Evolutionary conservation across 2,113 vertebrate species (phyloP), one percentile per base, ranked within the genome.

Genomic region (Peromyscus californicus): DNA sequence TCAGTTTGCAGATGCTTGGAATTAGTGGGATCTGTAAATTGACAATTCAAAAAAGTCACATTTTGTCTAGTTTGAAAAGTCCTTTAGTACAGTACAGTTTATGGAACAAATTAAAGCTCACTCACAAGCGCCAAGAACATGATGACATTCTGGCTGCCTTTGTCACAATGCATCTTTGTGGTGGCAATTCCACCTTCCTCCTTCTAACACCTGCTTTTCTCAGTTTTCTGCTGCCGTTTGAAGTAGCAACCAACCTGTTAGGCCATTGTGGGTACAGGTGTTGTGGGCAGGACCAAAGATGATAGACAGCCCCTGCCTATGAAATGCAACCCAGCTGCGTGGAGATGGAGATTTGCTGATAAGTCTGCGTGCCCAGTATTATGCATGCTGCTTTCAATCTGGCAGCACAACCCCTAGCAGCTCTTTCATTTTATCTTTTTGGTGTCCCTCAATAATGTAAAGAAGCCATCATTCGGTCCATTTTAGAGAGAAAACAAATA

Each of bases 201-300:
- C 93, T 91, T 72, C 24, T 39, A 93, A 91, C 98, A 98, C 96
- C 97, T 98, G 97, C 78, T 67, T 88, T 26, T 72, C 51, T 97
- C 84, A 54, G n/a, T 93, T 84, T 96, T 75, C n/a, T 75, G 84
- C 51, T 96, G 67, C 70, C n/a, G 70, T 97, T 97, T 97, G 96
- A 97, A 97, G 95, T 85, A 89, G 94, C 89, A 95, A 72, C 42
- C 65, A 82, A 21, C 33, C 87, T 33, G 45, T n/a, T 72, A 45
- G 65, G 84, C 89, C 72, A 16, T 39, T 57, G 33, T 33, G 51
- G 59, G 48, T 78, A 76, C 98, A 98, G 98, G 97, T 97, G 97
- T 69, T 92, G 88, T 21, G 45, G 94, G 94, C 16, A 61, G 26
- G 22, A 1, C 26, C 51, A 54, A 54, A 92, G 84, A 84, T 0